phyloP scores from a whole-genome alignment of 1,140 invertebrate species.

The Plectrocnemia conspersa region DNA sequence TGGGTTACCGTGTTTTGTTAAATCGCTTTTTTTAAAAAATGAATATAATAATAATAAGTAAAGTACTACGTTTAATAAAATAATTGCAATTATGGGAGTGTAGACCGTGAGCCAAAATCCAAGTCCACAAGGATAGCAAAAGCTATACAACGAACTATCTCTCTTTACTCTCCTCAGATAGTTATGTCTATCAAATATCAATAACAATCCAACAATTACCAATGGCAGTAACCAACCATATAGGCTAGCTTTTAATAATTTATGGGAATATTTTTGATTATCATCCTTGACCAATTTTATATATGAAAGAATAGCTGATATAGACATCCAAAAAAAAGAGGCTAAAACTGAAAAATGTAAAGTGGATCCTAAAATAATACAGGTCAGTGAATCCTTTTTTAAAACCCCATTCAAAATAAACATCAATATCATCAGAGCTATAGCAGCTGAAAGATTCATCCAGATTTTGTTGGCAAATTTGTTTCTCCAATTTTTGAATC shows the following conservation, averaged over 20 bases:
- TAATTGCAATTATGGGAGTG: conserved; percentile 42
- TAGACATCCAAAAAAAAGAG: conserved; percentile 51
- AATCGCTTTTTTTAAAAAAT: conserved; percentile 44
- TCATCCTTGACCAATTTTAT: conserved; percentile 45
- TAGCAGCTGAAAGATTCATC: conserved; percentile 45
- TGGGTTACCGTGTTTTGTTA: conserved; percentile 43
- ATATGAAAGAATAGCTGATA: conserved; percentile 47
- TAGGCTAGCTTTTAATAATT: conserved; percentile 43
- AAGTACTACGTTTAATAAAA: conserved; percentile 47
- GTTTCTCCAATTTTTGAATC: conserved; percentile 47
- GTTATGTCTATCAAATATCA: conserved; percentile 40
- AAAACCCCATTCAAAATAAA: conserved; percentile 42
- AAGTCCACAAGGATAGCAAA: conserved; percentile 47
- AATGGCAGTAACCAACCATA: conserved; percentile 46
- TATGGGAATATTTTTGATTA: conserved; percentile 43
- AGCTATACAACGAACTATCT: conserved; percentile 37
- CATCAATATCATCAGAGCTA: conserved; percentile 40
- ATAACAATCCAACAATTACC: conserved; percentile 42
- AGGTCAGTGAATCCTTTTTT: conserved; percentile 36
- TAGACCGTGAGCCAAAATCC: conserved; percentile 46
- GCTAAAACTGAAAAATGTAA: conserved; percentile 46
- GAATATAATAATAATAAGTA: conserved; percentile 47
- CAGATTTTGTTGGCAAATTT: conserved; percentile 50
- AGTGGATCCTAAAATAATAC: conserved; percentile 43
- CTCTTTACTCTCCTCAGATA: conserved; percentile 42